phyloP scores from a whole-genome alignment of 2,888 invertebrate species.

The Sarcophaga rosellei region DNA sequence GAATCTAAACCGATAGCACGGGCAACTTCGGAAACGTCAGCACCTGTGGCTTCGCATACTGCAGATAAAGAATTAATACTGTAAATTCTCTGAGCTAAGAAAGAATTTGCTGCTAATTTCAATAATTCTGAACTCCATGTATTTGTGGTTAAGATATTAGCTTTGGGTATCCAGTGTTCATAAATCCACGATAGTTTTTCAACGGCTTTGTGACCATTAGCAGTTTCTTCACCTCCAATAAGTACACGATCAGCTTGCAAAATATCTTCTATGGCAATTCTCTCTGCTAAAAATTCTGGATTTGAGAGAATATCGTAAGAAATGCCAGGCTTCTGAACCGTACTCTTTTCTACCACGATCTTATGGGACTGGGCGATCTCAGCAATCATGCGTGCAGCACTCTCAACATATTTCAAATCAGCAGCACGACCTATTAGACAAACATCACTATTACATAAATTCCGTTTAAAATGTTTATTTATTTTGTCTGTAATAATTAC shows the following conservation, averaged over 20 bases:
- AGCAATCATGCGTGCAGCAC: conserved; percentile 97
- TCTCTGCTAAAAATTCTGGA: conserved; percentile 99
- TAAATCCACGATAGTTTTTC: conserved; percentile 94
- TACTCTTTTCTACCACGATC: conserved; percentile 99
- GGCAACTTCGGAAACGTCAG: conserved; percentile 98
- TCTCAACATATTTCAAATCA: conserved; percentile 97
- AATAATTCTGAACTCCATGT: conserved; percentile 99
- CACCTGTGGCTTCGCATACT: conserved; percentile 98
- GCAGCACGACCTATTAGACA: conserved; percentile 91
- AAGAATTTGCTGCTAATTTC: conserved; percentile 98
- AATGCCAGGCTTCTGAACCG: conserved; percentile 93
- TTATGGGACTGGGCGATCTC: conserved; percentile 93
- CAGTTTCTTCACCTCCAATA: conserved; percentile 96
- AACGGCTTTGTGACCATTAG: conserved; percentile 92
- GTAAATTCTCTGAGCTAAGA: conserved; percentile 98
- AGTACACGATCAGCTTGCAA: conserved; percentile 96
- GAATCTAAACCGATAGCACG: conserved; percentile 96
- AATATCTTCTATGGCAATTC: conserved; percentile 96
- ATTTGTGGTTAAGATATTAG: conserved; percentile 97
- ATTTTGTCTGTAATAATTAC: conserved; percentile 66
- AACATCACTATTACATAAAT: background rate
- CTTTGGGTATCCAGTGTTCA: conserved; percentile 96
- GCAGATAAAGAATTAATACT: conserved; percentile 99
- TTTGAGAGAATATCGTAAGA: conserved; percentile 96
- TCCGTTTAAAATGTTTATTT: background rate